phyloP scores from a whole-genome alignment of 2,797 vertebrate species.

The Ctenosaura bakeri region DNA sequence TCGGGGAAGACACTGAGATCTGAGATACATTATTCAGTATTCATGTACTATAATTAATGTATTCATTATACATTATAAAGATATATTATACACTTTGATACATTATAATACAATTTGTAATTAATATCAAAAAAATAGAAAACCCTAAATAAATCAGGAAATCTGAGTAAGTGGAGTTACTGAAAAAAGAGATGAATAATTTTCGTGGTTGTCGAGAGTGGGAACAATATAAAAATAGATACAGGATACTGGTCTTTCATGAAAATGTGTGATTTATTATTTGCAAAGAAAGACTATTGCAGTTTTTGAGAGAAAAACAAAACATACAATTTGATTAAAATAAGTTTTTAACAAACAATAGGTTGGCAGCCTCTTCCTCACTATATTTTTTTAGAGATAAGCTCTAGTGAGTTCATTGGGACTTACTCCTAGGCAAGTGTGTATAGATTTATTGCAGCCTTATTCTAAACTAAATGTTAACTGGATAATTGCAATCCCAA shows the following conservation, averaged over 20 bases:
- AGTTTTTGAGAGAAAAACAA: too few relatives aligned
- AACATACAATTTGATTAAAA: neutral
- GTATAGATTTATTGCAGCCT: neutral
- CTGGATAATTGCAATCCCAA: neutral
- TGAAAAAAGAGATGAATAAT: too few relatives aligned
- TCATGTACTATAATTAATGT: too few relatives aligned
- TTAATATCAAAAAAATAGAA: neutral
- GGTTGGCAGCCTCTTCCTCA: neutral
- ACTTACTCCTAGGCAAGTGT: neutral
- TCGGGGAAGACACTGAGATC: neutral
- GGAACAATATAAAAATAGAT: too few relatives aligned
- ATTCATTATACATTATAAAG: too few relatives aligned
- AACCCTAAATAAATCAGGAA: neutral
- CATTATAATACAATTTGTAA: neutral
- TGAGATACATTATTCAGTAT: too few relatives aligned
- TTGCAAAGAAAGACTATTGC: neutral
- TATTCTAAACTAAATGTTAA: neutral
- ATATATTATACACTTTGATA: too few relatives aligned
- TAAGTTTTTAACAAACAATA: neutral
- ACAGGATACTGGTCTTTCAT: neutral
- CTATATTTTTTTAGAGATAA: neutral
- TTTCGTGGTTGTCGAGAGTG: too few relatives aligned
- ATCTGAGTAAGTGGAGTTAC: too few relatives aligned
- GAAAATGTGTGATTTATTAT: neutral
- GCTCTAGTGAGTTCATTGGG: neutral